Percentiles rank a stretch among this genome's conserved stretches.
Evolutionary conservation across 2,113 vertebrate species (phyloP).

Genomic region (Cariama cristata): DNA sequence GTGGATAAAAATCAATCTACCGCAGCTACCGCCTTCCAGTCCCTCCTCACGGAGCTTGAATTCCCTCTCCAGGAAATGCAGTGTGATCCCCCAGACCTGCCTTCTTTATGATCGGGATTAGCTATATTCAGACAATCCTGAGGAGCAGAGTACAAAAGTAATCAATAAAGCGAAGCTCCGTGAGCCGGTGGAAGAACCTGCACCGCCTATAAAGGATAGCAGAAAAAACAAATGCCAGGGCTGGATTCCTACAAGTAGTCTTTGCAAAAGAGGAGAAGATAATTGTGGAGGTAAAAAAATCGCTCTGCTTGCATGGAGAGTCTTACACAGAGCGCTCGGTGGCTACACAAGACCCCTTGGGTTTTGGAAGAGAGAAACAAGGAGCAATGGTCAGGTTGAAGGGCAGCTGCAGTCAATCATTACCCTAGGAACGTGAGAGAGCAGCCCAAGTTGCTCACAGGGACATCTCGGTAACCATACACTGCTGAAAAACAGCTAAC

Average conservation of each 20-base stretch:
- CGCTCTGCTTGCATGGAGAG: not conserved
- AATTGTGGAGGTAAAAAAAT: not conserved
- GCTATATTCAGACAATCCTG: not conserved
- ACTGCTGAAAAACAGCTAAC: not conserved
- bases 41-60: not conserved
- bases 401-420: not conserved
- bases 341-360: not conserved
- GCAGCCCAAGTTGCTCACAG: not conserved
- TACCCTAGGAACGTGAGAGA: not conserved
- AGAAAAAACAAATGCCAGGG: not conserved
- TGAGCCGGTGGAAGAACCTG: not conserved
- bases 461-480: not conserved
- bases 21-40: not conserved
- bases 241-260: not conserved
- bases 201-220: not conserved
- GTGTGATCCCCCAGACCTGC: not conserved
- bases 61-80: not conserved
- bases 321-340: not conserved
- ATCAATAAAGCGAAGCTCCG: not conserved
- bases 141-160: not conserved
- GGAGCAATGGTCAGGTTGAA: not conserved
- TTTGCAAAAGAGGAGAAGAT: not conserved
- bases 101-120: not conserved
- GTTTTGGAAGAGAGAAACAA: not conserved
- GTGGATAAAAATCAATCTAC: slow-evolving; percentile 5